Conservation (phyloP, 2,113 vertebrate species). For the Tragelaphus scriptus region DNA sequence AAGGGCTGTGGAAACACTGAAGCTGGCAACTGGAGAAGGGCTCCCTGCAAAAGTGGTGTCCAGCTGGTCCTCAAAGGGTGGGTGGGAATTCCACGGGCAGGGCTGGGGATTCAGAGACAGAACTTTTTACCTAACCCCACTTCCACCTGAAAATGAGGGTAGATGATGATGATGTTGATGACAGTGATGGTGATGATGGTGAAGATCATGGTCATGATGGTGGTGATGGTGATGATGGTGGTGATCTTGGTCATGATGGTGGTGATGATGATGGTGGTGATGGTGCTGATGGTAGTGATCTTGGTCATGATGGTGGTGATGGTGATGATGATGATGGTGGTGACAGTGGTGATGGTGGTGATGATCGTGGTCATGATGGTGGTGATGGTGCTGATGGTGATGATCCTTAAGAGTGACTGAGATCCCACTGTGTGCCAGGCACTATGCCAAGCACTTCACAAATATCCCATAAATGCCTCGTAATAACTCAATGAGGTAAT, state of each 20-base stretch:
- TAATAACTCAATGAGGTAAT: background rate
- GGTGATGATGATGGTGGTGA: rapidly evolving
- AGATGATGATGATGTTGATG: background rate
- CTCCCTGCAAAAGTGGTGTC: background rate
- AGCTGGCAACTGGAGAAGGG: background rate
- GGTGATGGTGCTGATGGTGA: rapidly evolving
- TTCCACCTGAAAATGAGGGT: background rate
- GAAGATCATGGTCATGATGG: rapidly evolving
- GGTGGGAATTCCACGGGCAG: background rate
- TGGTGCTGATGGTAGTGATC: rapidly evolving
- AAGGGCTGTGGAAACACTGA: background rate
- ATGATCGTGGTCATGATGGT: rapidly evolving
- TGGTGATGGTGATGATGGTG: rapidly evolving
- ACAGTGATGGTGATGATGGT: rapidly evolving
- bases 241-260: rapidly evolving
- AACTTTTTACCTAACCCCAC: background rate
- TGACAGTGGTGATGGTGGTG: rapidly evolving
- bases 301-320: rapidly evolving
- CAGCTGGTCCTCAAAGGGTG: background rate
- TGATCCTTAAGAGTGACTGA: background rate
- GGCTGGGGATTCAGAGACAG: background rate
- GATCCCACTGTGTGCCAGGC: background rate
- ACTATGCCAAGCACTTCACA: background rate
- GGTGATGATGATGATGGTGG: rapidly evolving
- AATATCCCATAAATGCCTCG: background rate